phyloP scores from a whole-genome alignment of 2,797 vertebrate genomes.

The Brotogeris chrysoptera region DNA sequence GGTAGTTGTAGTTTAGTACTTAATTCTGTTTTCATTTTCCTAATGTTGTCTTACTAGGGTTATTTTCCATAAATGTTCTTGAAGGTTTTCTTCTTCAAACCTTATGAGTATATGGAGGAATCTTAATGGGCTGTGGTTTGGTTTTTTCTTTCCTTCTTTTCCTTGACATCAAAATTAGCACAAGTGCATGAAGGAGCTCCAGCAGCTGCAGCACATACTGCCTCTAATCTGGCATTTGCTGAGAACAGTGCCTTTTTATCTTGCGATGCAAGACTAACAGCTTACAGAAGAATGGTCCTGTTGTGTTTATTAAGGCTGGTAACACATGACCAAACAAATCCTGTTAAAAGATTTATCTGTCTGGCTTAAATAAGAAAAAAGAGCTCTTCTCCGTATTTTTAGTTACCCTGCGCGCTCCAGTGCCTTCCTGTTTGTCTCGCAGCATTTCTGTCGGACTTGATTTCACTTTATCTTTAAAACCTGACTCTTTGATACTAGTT shows the following conservation, averaged over 20 bases:
- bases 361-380: slow-evolving; percentile 40
- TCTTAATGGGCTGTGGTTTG: neutral
- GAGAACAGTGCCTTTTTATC: slow-evolving; percentile 66
- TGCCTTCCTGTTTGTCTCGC: neutral
- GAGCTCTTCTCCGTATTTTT: slow-evolving; percentile 36
- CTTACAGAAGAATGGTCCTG: slow-evolving; percentile 59
- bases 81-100: neutral
- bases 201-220: slow-evolving; percentile 5
- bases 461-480: slow-evolving; percentile 60
- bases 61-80: neutral
- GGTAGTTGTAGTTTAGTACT: neutral
- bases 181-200: neutral
- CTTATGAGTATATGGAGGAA: neutral
- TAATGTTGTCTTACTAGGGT: neutral
- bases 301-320: slow-evolving; percentile 59
- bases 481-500: slow-evolving; percentile 44
- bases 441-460: slow-evolving; percentile 11
- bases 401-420: neutral
- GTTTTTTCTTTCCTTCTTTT: accelerated
- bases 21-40: neutral
- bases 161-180: neutral
- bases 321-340: slow-evolving; percentile 63
- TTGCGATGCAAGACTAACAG: slow-evolving; percentile 21
- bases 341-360: slow-evolving; percentile 69
- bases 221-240: slow-evolving; percentile 61